A percentile compares a stretch with the other conserved stretches of the same genome.
These are phyloP conservation scores for Platorchestia sp. DNA, from an alignment of 1,140 invertebrate genomes.

Conservation along the genomic window DNA sequence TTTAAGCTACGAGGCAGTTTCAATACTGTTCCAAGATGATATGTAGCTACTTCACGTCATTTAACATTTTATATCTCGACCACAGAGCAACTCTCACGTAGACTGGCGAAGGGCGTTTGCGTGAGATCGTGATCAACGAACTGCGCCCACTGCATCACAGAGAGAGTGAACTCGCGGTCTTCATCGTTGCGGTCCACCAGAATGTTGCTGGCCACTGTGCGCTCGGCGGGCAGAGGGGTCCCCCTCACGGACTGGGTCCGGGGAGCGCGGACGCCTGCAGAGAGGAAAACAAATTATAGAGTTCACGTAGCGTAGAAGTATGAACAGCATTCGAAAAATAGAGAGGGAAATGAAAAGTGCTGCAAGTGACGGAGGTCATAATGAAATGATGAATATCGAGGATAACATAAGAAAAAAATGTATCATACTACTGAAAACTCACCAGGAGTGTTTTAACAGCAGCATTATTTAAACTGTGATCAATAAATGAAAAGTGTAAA, in stretches of 20 bases:
- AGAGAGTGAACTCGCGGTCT: constrained; percentile 53
- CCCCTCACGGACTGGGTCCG: constrained; percentile 47
- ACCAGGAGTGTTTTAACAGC: too few relatives aligned
- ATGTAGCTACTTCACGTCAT: too few relatives aligned
- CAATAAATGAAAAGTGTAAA: too few relatives aligned
- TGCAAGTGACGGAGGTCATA: too few relatives aligned
- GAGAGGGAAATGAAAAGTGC: background rate
- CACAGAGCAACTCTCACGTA: constrained; percentile 5
- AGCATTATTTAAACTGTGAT: too few relatives aligned
- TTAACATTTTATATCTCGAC: too few relatives aligned
- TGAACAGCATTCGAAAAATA: background rate
- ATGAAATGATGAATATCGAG: too few relatives aligned
- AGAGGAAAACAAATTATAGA: background rate
- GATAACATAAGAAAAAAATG: too few relatives aligned
- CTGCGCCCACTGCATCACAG: constrained; percentile 58
- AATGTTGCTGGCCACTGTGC: constrained; percentile 44
- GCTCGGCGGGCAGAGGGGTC: background rate
- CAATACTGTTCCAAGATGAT: too few relatives aligned
- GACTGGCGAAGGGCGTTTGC: constrained; percentile 52
- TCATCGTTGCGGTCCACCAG: constrained; percentile 50
- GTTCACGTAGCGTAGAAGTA: background rate
- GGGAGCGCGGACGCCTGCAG: constrained; percentile 47
- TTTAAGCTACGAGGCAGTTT: too few relatives aligned
- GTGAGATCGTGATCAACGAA: constrained; percentile 57
- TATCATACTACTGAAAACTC: too few relatives aligned